These are phyloP conservation scores for Tillus elongatus DNA, from an alignment of 2,888 invertebrate genomes.

Conservation along the genomic window DNA sequence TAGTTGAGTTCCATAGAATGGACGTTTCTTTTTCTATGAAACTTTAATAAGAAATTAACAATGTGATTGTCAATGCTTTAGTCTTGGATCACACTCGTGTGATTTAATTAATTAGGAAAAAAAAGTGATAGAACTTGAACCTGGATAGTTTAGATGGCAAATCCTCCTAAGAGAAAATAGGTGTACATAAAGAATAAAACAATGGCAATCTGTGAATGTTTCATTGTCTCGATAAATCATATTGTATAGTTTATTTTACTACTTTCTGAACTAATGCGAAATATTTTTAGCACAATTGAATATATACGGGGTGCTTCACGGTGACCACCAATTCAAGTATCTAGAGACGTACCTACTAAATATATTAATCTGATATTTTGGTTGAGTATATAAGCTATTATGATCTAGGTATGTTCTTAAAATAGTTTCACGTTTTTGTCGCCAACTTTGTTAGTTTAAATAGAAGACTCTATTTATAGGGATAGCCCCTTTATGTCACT, in stretches of 20 bases:
- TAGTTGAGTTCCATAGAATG: background rate
- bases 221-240: slow-evolving; percentile 15
- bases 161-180: too few species aligned
- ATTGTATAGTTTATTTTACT: slow-evolving; percentile 24
- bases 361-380: too few species aligned
- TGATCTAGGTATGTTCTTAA: too few species aligned
- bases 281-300: slow-evolving; percentile 29
- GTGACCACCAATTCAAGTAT: too few species aligned
- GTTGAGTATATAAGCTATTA: too few species aligned
- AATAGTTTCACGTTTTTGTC: too few species aligned
- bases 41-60: slow-evolving; percentile 22
- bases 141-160: slow-evolving; percentile 4
- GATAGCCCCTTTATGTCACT: too few species aligned
- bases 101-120: slow-evolving; percentile 20
- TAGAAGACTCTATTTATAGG: too few species aligned
- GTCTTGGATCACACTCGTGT: slow-evolving; percentile 18
- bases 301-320: too few species aligned
- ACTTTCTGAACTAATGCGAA: slow-evolving; percentile 17
- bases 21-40: background rate
- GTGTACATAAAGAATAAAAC: slow-evolving; percentile 17
- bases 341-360: too few species aligned
- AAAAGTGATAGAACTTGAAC: slow-evolving; percentile 1
- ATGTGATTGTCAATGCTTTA: slow-evolving; percentile 32
- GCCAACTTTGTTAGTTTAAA: too few species aligned
- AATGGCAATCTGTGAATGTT: slow-evolving; percentile 20